A percentile compares a stretch with the other conserved stretches of the same genome.
phyloP scores from a whole-genome alignment of 2,113 vertebrate genomes.

The Cricetomys ansorgei region DNA sequence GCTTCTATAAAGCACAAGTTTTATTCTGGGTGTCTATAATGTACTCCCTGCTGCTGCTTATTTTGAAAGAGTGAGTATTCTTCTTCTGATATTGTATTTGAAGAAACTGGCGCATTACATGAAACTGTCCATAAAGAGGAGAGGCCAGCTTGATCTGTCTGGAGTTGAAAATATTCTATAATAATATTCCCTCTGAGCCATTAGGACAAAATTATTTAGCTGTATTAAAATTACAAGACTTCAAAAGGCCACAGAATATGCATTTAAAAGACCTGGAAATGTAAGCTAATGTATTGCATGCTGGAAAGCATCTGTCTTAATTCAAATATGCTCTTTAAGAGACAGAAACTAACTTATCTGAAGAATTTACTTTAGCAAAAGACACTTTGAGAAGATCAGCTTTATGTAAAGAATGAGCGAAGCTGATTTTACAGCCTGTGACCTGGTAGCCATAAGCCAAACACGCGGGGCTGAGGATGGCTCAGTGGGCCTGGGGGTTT shows the following conservation, averaged over 20 bases:
- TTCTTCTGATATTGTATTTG: constrained; percentile 18
- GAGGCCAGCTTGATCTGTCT: constrained; percentile 49
- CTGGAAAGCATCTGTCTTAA: constrained; percentile 62
- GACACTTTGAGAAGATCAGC: constrained; percentile 45
- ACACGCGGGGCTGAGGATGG: background rate
- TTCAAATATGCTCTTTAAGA: constrained; percentile 59
- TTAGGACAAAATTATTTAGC: constrained; percentile 57
- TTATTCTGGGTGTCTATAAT: constrained; percentile 42
- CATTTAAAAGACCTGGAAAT: constrained; percentile 58
- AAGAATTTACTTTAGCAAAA: constrained; percentile 64
- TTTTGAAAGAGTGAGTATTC: constrained; percentile 48
- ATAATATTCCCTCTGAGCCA: constrained; percentile 10
- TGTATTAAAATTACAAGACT: constrained; percentile 63
- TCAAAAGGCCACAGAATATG: constrained; percentile 57
- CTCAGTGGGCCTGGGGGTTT: constrained; percentile 24
- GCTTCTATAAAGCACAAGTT: background rate
- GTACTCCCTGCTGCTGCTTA: constrained; percentile 5
- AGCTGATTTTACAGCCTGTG: constrained; percentile 27
- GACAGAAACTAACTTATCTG: constrained; percentile 65
- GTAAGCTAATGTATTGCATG: constrained; percentile 47
- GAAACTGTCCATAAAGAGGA: constrained; percentile 14
- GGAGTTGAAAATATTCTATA: constrained; percentile 43
- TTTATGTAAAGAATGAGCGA: constrained; percentile 56
- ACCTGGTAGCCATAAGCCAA: constrained; percentile 24
- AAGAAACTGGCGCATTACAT: constrained; percentile 33